Percentiles rank a stretch among this genome's conserved stretches.
Evolutionary conservation across 1,140 invertebrate genomes (phyloP).

Genomic region (Oreohelix idahoensis): DNA sequence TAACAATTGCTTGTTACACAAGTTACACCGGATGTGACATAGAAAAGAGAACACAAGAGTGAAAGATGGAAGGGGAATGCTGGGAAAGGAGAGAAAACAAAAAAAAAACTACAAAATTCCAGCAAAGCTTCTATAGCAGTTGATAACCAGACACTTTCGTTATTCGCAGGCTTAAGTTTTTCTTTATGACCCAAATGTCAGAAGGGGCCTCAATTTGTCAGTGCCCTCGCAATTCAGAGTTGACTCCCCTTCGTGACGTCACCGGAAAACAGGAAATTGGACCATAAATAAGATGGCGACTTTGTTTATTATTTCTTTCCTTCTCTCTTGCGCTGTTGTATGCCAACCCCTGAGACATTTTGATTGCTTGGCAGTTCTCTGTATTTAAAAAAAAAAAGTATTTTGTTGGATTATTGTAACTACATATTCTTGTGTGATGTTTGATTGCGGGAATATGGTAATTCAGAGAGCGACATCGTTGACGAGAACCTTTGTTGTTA

Average conservation of each 20-base stretch:
- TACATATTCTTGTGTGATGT: not conserved
- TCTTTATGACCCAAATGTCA: not conserved
- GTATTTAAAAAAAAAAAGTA: not conserved
- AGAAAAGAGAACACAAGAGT: no score
- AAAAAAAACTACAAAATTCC: no score
- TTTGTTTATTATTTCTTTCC: not conserved
- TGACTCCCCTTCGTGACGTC: not conserved
- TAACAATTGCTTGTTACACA: no score
- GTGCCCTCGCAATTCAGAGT: not conserved
- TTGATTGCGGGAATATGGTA: no score
- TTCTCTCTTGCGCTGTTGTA: not conserved
- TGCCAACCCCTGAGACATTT: not conserved
- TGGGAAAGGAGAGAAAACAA: no score
- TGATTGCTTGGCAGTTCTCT: not conserved
- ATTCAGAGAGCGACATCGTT: no score
- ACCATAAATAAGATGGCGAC: slow-evolving; percentile 6
- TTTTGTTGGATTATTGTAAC: not conserved
- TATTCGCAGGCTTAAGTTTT: not conserved
- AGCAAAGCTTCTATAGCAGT: not conserved
- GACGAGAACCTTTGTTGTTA: no score
- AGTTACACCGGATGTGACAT: no score
- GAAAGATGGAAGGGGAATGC: no score
- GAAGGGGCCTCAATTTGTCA: not conserved
- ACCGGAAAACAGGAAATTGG: not conserved
- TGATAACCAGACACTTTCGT: not conserved